Evolutionary conservation across 2,888 invertebrate species (phyloP).

Genomic region (Oscheius sp.): DNA sequence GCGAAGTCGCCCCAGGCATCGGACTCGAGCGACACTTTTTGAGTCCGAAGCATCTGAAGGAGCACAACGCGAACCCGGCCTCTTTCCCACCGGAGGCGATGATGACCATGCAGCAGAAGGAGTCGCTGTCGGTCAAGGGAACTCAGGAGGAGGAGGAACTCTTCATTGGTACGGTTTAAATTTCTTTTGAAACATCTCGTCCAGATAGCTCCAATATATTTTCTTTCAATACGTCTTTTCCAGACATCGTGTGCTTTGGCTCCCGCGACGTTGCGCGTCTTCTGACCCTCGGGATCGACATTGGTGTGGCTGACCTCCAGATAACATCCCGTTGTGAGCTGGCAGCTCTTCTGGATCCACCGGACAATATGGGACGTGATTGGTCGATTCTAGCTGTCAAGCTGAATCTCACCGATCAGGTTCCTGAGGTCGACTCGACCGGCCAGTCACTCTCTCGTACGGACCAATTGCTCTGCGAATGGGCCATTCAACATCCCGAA

Average conservation of each 20-base stretch:
- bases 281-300: conserved; percentile 78
- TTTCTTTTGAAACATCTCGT: neutral
- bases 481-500: conserved; percentile 75
- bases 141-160: conserved; percentile 77
- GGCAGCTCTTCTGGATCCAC: conserved; percentile 76
- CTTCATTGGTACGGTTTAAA: conserved; percentile 75
- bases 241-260: conserved; percentile 79
- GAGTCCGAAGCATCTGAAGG: conserved; percentile 76
- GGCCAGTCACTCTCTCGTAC: conserved; percentile 74
- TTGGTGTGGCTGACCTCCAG: conserved; percentile 79
- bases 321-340: conserved; percentile 76
- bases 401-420: conserved; percentile 77
- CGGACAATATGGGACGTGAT: conserved; percentile 77
- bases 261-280: conserved; percentile 75
- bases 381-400: conserved; percentile 78
- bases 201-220: neutral
- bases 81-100: conserved; percentile 71
- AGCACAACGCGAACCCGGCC: conserved; percentile 62
- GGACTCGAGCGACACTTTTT: conserved; percentile 80
- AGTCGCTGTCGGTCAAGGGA: conserved; percentile 74
- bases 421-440: conserved; percentile 75
- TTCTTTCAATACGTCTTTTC: conserved; percentile 66
- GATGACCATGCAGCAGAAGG: conserved; percentile 75
- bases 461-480: conserved; percentile 76
- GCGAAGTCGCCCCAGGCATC: conserved; percentile 81